phyloP scores from a whole-genome alignment of 1,140 invertebrate genomes.

The Drosophila biarmipes region DNA sequence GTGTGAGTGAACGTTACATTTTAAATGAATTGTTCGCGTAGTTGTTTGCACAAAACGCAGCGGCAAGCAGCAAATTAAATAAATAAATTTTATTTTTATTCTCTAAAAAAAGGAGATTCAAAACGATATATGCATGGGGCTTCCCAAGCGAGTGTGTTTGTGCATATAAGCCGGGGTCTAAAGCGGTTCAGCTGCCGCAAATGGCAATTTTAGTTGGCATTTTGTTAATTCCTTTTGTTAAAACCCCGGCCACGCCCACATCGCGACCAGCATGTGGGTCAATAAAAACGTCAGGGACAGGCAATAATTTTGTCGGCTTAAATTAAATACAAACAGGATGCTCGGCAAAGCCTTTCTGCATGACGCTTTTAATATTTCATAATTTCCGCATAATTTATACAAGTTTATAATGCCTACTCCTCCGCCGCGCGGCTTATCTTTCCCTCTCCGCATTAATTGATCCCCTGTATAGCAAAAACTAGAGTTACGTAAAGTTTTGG shows the following conservation, averaged over 20 bases:
- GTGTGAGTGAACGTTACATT: conserved; percentile 60
- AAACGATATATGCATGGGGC: conserved; percentile 17
- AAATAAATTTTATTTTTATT: conserved; percentile 68
- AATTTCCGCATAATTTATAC: conserved; percentile 57
- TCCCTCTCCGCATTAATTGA: conserved; percentile 55
- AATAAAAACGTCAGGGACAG: conserved; percentile 76
- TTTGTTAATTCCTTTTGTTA: conserved; percentile 46
- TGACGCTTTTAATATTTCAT: conserved; percentile 67
- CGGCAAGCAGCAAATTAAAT: conserved; percentile 74
- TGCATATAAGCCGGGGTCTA: conserved; percentile 18
- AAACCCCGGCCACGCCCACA: conserved; percentile 5
- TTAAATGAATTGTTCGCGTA: conserved; percentile 78
- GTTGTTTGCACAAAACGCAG: conserved; percentile 68
- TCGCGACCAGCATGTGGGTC: conserved; percentile 46
- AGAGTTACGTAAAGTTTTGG: conserved; percentile 58
- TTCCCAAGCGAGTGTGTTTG: background rate
- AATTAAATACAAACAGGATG: conserved; percentile 58
- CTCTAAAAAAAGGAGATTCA: conserved; percentile 45
- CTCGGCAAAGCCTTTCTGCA: conserved; percentile 5
- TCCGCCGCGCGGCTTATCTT: conserved; percentile 44
- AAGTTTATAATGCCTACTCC: conserved; percentile 37
- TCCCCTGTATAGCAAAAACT: conserved; percentile 27
- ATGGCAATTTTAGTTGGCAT: conserved; percentile 68
- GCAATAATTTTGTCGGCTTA: conserved; percentile 59
- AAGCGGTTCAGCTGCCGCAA: conserved; percentile 48